Base-by-base conservation (phyloP, 2,888 invertebrate genomes). In the Drosophila fulvimacula region DNA sequence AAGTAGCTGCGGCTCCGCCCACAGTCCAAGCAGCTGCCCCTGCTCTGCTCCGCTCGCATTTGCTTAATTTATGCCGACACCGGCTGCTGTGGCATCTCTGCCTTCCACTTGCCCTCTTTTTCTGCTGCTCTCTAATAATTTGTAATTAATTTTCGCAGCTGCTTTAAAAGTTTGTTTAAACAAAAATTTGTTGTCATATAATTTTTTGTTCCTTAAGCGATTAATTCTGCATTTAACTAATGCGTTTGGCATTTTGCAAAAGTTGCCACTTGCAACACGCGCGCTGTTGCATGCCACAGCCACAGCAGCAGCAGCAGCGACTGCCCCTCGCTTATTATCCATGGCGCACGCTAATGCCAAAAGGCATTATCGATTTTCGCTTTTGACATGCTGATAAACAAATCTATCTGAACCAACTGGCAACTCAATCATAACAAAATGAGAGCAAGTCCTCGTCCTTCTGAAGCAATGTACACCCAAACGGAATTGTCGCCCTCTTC, bases 61-160 rank as follows among this genome's bases (percentile, higher is more conserved):
- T 72, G 76, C 73, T 51, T 88, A 84, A 84, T 84, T 84, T 88
- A 84, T 84, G 67, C 86, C 52, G 70, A 65, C 76, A 70, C 66
- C 73, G 58, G 69, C 73, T 58, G 82, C 53, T 51, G 36, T 36
- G 30, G 36, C 53, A 68, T 34, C 21, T 44, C 49, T 61, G 24
- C 30, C 11, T 49, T 5, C 38, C 46, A 15, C 24, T 39, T 39
- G 13, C 24, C 6, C 19, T 2, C 19, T 21, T 19, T 42, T 24
- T 46, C n/a, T 59, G 53, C 64, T 56, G 49, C 59, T 75, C 30
- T 69, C 53, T 69, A 76, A 84, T 84, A 84, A 84, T 82, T 88
- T 84, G 73, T 82, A 88, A 84, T 84, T 88, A 88, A 88, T 88
- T 84, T 88, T 63, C 64, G 62, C 88, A 83, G 75, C 83, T 79